Conservation (phyloP, 2,113 vertebrate species). For the Odontesthes bonariensis region DNA sequence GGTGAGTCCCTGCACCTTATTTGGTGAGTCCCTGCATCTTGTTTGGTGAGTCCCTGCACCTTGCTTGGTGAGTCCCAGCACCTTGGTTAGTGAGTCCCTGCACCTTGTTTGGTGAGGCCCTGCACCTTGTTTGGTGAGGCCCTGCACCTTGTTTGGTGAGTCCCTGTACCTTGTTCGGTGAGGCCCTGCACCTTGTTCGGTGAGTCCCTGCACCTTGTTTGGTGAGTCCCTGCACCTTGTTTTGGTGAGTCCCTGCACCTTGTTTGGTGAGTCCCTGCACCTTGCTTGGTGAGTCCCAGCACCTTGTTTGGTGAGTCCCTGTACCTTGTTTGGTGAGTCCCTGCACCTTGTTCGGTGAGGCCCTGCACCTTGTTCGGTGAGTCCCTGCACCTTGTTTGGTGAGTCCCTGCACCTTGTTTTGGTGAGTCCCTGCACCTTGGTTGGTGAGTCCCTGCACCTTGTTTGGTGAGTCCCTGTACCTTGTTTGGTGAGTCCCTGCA, state of each 20-base stretch:
- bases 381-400: constrained; percentile 98
- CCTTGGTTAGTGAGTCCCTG: too few relatives aligned
- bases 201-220: constrained; percentile 96
- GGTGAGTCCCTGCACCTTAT: too few relatives aligned
- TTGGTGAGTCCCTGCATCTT: too few relatives aligned
- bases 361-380: constrained; percentile 97
- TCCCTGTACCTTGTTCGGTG: too few relatives aligned
- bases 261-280: too few relatives aligned
- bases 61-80: constrained; percentile 97
- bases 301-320: constrained; percentile 97
- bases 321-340: constrained; percentile 97
- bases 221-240: too few relatives aligned
- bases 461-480: constrained; percentile 97
- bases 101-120: constrained; percentile 96
- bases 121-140: constrained; percentile 98
- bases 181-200: constrained; percentile 97
- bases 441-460: constrained; percentile 97
- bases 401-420: too few relatives aligned
- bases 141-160: constrained; percentile 97
- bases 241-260: too few relatives aligned
- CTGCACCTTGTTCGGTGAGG: constrained; percentile 97
- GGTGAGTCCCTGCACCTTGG: constrained; percentile 96
- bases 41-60: constrained; percentile 97
- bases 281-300: too few relatives aligned
- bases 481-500: constrained; percentile 98